Evolutionary conservation across 2,888 invertebrate species (phyloP).

Genomic region (Napeogenes inachia): DNA sequence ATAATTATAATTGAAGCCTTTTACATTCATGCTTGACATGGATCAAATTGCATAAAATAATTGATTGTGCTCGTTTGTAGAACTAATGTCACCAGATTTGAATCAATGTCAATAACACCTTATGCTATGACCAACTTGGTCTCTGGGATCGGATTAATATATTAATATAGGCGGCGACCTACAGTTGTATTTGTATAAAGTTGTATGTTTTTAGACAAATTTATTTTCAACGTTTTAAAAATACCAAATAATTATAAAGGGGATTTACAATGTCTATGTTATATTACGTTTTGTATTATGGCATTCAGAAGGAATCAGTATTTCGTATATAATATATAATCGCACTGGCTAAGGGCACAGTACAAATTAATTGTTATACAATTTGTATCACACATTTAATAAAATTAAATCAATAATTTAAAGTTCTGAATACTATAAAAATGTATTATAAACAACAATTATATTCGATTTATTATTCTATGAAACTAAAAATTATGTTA

Average conservation of each 20-base stretch:
- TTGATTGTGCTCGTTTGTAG: conserved; percentile 17
- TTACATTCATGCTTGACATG: conserved; percentile 16
- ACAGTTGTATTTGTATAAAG: conserved; percentile 10
- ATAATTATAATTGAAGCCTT: conserved; percentile 17
- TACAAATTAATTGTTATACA: conserved; percentile 1
- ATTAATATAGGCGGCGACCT: conserved; percentile 18
- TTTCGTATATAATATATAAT: not conserved
- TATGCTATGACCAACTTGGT: conserved; percentile 8
- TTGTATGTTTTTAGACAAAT: not conserved
- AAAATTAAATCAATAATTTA: conserved; percentile 5
- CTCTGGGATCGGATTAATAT: conserved; percentile 17
- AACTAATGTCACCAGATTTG: conserved; percentile 12
- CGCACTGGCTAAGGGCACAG: not conserved
- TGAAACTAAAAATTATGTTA: not conserved
- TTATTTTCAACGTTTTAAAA: not conserved
- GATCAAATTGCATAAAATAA: conserved; percentile 25
- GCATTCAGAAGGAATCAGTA: not conserved
- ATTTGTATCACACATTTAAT: not conserved
- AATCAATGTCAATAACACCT: not conserved
- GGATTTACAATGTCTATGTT: no score
- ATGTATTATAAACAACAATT: conserved; percentile 5
- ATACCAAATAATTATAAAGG: not conserved
- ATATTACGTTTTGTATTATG: no score
- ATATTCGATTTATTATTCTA: not conserved
- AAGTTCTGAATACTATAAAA: not conserved